A percentile compares a stretch with the other conserved stretches of the same genome.
These are phyloP conservation scores for Tubiluchus corallicola DNA, from an alignment of 2,888 invertebrate genomes.

Conservation along the genomic window DNA sequence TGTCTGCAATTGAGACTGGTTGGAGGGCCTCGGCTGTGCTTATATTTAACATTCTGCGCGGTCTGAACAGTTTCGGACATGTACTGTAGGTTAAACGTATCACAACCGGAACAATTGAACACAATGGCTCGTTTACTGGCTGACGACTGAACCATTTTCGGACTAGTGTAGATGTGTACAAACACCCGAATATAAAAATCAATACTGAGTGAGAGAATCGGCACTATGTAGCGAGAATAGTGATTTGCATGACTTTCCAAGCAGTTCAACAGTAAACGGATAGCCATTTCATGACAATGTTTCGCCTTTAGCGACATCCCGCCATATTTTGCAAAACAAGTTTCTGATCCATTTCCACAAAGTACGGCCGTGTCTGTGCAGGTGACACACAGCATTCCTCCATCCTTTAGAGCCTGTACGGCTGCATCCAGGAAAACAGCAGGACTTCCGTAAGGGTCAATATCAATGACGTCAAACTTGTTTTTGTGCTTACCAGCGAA, in stretches of 20 bases:
- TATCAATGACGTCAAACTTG: conserved; percentile 70
- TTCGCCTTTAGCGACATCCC: conserved; percentile 64
- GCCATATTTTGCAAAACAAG: conserved; percentile 82
- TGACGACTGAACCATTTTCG: conserved; percentile 6
- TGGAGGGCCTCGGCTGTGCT: conserved; percentile 47
- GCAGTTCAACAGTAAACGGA: conserved; percentile 75
- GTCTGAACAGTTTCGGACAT: conserved; percentile 36
- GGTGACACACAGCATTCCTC: conserved; percentile 76
- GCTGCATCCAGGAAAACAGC: conserved; percentile 76
- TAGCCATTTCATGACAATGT: conserved; percentile 85
- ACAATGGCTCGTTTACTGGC: conserved; percentile 63
- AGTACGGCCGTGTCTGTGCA: conserved; percentile 82
- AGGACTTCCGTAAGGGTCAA: conserved; percentile 95
- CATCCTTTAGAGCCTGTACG: conserved; percentile 39
- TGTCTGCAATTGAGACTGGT: conserved; percentile 48
- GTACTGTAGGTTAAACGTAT: conserved; percentile 53
- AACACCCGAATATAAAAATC: conserved; percentile 94
- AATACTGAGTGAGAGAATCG: conserved; percentile 69
- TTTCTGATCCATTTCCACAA: conserved; percentile 85
- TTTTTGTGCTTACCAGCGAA: conserved; percentile 43
- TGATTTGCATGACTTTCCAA: conserved; percentile 81
- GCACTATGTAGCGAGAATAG: conserved; percentile 77
- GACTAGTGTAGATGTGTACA: conserved; percentile 58
- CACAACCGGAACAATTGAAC: conserved; percentile 78
- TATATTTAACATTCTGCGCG: conserved; percentile 35